Base-by-base conservation (phyloP, 2,888 invertebrate genomes). In the Acholoe squamosa region DNA sequence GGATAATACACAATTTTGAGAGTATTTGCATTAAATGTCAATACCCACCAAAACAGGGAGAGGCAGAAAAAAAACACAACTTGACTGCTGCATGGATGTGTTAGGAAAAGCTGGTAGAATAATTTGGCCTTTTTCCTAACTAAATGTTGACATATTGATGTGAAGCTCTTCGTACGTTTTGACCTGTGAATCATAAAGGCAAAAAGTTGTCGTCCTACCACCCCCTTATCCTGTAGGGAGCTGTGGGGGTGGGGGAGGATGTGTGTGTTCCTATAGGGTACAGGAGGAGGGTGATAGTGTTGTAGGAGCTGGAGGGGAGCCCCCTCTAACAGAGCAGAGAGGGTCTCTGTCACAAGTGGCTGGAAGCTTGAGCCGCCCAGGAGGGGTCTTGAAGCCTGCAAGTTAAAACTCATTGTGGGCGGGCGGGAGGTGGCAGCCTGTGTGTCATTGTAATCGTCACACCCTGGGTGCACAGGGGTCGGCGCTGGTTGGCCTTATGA, bases 181-280 rank as follows among this genome's bases (percentile, higher is more conserved):
- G 52, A 86, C 86, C 86, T 31, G 86, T 86, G 56, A 54, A 86
- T 86, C 86, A 86, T n/a, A 31, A 86, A 86, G 86, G 86, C 56
- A 86, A 56, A 52, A 52, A 54, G 56, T 54, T 86, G 86, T 52
- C 14, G 52, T 10, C 43, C 84, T 43, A n/a, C n/a, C 76, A 76
- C 25, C 76, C 28, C 31, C 28, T 14, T 19, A 25, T 31, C 76
- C 28, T 14, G 16, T 25, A 31, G 76, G 76, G 10, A 16, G 1
- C 28, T 19, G 16, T 25, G 76, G 31, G 76, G 76, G 76, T 0
- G 10, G 16, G 76, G 76, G 0, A 14, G 19, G 76, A 5, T 76
- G 76, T n/a, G 76, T 76, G 25, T 76, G 16, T 76, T 28, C 25
- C 25, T 76, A 31, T n/a, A 76, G 14, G 25, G 76, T 76, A 76